These are phyloP conservation scores for Oceanodroma tethys DNA, from an alignment of 2,113 vertebrate genomes.

Conservation along the genomic window DNA sequence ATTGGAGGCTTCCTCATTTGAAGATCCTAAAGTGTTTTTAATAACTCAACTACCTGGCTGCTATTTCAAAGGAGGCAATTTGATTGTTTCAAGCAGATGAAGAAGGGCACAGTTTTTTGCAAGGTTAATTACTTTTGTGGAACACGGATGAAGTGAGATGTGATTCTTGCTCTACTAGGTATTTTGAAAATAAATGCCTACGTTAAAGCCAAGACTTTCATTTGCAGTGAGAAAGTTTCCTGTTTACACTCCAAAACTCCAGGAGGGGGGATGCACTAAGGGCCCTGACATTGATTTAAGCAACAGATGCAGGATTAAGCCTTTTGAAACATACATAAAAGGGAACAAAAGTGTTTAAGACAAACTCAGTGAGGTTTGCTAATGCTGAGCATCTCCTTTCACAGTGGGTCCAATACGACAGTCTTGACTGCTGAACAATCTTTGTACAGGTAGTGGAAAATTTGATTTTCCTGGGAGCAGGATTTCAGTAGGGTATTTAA, in stretches of 20 bases:
- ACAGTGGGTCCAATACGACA: not conserved
- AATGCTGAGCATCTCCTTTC: not conserved
- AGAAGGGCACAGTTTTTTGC: not conserved
- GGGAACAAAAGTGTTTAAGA: not conserved
- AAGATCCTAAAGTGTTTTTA: not conserved
- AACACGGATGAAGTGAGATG: not conserved
- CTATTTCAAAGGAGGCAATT: not conserved
- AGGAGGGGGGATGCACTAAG: not conserved
- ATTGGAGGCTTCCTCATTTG: not conserved
- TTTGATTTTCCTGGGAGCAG: not conserved
- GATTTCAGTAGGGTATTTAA: not conserved
- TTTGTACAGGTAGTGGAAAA: not conserved
- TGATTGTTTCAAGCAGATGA: not conserved
- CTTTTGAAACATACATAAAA: not conserved
- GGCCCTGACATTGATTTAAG: not conserved
- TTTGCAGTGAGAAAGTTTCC: not conserved
- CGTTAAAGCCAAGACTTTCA: not conserved
- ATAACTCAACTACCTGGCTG: not conserved
- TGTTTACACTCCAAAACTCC: not conserved
- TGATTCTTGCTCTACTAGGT: not conserved
- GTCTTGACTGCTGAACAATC: not conserved
- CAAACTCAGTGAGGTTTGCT: not conserved
- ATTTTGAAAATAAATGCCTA: not conserved
- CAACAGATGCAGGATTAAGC: not conserved
- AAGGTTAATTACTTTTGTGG: not conserved